phyloP scores from a whole-genome alignment of 2,797 vertebrate species.

The Psittacula echo region DNA sequence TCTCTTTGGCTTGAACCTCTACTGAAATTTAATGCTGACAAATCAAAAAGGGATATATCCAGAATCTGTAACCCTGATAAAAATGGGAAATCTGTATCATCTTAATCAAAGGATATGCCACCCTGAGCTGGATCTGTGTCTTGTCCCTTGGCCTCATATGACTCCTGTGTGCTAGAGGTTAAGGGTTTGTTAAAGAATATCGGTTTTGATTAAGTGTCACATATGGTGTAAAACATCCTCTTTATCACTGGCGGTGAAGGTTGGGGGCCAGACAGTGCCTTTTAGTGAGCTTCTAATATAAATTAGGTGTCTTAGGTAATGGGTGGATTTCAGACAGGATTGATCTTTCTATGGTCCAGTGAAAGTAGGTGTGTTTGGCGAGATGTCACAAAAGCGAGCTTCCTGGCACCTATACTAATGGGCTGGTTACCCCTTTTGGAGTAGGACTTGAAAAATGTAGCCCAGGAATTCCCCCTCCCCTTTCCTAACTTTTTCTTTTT shows the following conservation, averaged over 20 bases:
- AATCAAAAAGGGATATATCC: constrained; percentile 79
- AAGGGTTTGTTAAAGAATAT: constrained; percentile 83
- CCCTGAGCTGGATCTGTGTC: constrained; percentile 74
- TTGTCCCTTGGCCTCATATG: constrained; percentile 77
- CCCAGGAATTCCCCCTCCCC: constrained; percentile 61
- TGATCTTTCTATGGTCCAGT: constrained; percentile 78
- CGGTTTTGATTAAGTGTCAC: constrained; percentile 85
- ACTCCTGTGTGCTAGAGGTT: constrained; percentile 76
- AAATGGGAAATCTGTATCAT: constrained; percentile 78
- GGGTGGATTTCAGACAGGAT: constrained; percentile 78
- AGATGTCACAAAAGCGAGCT: constrained; percentile 74
- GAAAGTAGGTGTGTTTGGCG: constrained; percentile 71
- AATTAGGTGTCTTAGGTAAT: constrained; percentile 83
- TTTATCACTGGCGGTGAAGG: constrained; percentile 79
- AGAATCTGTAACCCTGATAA: constrained; percentile 77
- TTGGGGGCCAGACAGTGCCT: constrained; percentile 73
- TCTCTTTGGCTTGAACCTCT: constrained; percentile 76
- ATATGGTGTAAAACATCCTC: constrained; percentile 79
- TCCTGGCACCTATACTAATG: constrained; percentile 78
- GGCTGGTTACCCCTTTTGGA: constrained; percentile 76
- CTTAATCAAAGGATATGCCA: constrained; percentile 83
- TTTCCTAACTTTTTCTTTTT: constrained; percentile 66
- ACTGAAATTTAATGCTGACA: constrained; percentile 80
- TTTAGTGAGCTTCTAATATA: constrained; percentile 79
- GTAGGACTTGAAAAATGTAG: constrained; percentile 71